Evolutionary conservation across 2,113 vertebrate genomes (phyloP), one percentile per base, ranked within the genome.

Genomic region (Cygnus atratus): DNA sequence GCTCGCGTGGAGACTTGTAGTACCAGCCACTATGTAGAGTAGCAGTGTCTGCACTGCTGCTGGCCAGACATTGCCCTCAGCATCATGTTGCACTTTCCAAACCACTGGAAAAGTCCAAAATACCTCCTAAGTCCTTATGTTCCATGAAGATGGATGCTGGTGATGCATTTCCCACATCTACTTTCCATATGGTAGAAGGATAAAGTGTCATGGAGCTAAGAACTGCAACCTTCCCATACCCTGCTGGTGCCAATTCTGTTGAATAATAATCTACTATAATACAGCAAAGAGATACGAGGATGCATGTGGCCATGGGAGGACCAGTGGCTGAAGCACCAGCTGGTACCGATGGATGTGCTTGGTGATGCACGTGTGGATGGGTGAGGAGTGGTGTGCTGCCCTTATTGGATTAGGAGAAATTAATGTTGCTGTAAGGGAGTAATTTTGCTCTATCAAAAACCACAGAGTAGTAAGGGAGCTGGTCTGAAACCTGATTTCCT

Each of bases 251-350:
- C 17, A 33, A 5, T 71, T 73, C 86, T 33, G 11, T 15, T 16
- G 26, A 39, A 33, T 41, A 11, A 17, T 50, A 9, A 18, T 18
- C 13, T 68, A 26, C 24, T 50, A 1, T 25, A 9, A 16, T 5
- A 25, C 11, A 70, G 26, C 16, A 43, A 28, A 24, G 28, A 20
- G 28, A 41, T 19, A 6, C 10, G 66, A 75, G 50, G n/a, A 11
- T 54, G 24, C 0, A 0, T 31, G 62, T 48, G 67, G 26, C 70
- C 1, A 0, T 29, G 48, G 55, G 46, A 29, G 2, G 4, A 37
- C 11, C 25, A 59, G n/a, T 1, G 5, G 28, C 73, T 68, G 71
- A n/a, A 75, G 74, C 82, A 75, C 52, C 2, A 6, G 3, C n/a
- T 41, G 43, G 13, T 76, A 11, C 71, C 61, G 68, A 5, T 63